Base-by-base conservation (phyloP, 2,113 vertebrate species). In the Mobula birostris region DNA sequence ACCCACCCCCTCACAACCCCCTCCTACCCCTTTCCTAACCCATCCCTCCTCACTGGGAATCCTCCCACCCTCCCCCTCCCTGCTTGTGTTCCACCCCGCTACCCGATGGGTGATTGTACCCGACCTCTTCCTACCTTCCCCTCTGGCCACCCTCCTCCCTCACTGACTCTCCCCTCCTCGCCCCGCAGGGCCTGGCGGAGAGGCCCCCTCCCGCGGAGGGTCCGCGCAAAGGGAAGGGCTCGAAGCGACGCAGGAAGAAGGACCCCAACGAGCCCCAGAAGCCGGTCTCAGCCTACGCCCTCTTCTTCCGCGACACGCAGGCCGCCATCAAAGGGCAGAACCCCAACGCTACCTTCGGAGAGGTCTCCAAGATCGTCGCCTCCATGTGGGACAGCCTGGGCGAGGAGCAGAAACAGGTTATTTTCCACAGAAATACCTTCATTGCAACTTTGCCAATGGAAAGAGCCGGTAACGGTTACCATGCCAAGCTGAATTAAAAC, bases 301-400 rank as follows among this genome's bases (percentile, higher is more conserved):
- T 99, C 68, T 99, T 99, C 96, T 99, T 99, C 95, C 97, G 98
- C 83, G 98, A 99, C 96, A 98, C 98, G 0, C 98, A 98, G 95
- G 98, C 98, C 0, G 98, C 98, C 48, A 99, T 99, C 61, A 97
- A 76, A 6, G 72, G 72, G 19, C 72, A 76, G 72, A 76, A 76
- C 72, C 72, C 72, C 21, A 76, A 24, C 94, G 98, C 98, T 21
- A 98, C 98, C 0, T 98, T 99, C 32, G 98, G 98, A 17, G 98
- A 99, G 78, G 98, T 99, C 11, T 98, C 98, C 1, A 98, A 98
- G 96, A 99, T 99, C 0, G 98, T 98, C 85, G 98, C 98, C 4
- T 98, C 98, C 80, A 99, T 99, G 98, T 99, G 98, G 98, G 98
- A 99, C 96, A 98, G 98, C 95, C 96, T 99, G 94, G 98, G 98